Conservation (phyloP, 2,797 vertebrate species). For the Anguilla obscura region DNA sequence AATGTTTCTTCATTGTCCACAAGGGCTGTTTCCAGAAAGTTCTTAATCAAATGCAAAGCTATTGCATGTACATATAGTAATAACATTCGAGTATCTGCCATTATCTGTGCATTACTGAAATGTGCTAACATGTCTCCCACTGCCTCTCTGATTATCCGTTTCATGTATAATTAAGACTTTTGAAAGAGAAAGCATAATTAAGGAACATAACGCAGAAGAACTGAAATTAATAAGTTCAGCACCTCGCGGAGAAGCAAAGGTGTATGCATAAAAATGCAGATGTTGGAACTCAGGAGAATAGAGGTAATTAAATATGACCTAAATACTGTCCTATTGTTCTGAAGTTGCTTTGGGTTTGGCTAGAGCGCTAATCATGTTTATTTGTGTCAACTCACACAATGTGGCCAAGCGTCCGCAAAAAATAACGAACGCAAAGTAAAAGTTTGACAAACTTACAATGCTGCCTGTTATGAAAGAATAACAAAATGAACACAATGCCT, state of each 20-base stretch:
- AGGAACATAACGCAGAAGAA: conserved; percentile 66
- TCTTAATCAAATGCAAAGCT: not conserved
- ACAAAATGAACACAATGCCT: not conserved
- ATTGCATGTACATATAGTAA: not conserved
- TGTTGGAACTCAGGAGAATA: conserved; percentile 61
- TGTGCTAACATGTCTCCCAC: conserved; percentile 55
- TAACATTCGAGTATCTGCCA: conserved; percentile 50
- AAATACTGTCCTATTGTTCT: conserved; percentile 61
- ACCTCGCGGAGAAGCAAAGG: conserved; percentile 69
- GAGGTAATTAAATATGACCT: conserved; percentile 74
- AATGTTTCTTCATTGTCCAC: not conserved
- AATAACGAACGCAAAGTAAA: not conserved
- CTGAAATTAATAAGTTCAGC: conserved; percentile 71
- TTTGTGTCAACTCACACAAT: not conserved
- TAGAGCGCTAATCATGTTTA: not conserved
- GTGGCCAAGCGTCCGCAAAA: not conserved
- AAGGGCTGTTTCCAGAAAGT: not conserved
- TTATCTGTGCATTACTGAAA: conserved; percentile 53
- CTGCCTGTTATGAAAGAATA: not conserved
- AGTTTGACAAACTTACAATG: not conserved
- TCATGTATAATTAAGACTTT: conserved; percentile 72
- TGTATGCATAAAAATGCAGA: conserved; percentile 65
- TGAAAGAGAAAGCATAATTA: conserved; percentile 79
- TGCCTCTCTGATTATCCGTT: conserved; percentile 69
- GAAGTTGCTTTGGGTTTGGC: not conserved